phyloP scores from a whole-genome alignment of 2,888 invertebrate genomes.

The Latrodectus hesperus region DNA sequence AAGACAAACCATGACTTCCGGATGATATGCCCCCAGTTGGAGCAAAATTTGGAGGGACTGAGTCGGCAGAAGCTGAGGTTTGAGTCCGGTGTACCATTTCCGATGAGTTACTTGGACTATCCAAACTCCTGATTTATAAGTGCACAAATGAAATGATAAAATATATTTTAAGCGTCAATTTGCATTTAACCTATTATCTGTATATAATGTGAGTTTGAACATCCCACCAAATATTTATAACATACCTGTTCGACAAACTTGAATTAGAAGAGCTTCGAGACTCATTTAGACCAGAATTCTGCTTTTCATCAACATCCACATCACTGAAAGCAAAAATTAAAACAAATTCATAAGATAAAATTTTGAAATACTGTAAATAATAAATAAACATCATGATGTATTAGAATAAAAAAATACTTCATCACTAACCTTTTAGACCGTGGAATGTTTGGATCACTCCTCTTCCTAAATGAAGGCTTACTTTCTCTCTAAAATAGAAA shows the following conservation, averaged over 20 bases:
- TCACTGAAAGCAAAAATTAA: constrained; percentile 77
- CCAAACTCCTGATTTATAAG: constrained; percentile 78
- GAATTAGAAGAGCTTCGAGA: constrained; percentile 84
- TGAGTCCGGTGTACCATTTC: constrained; percentile 79
- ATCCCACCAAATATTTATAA: neutral
- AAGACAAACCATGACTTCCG: constrained; percentile 72
- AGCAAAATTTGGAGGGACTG: constrained; percentile 60
- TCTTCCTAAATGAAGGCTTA: constrained; percentile 80
- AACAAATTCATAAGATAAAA: neutral
- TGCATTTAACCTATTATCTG: too few relatives aligned
- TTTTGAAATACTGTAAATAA: neutral
- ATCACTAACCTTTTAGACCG: constrained; percentile 70
- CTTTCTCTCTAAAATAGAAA: constrained; percentile 63
- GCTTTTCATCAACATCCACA: constrained; percentile 80
- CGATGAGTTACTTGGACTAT: constrained; percentile 84
- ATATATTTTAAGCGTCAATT: too few relatives aligned
- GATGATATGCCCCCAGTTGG: constrained; percentile 53
- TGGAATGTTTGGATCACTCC: constrained; percentile 81
- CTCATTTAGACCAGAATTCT: constrained; percentile 74
- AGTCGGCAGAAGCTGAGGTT: constrained; percentile 68
- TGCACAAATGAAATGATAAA: too few relatives aligned
- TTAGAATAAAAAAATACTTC: neutral
- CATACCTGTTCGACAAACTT: constrained; percentile 80
- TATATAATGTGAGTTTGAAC: too few relatives aligned
- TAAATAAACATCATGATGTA: neutral